Evolutionary conservation across 2,113 vertebrate genomes (phyloP).

Genomic region (Phalacrocorax brasilianus): DNA sequence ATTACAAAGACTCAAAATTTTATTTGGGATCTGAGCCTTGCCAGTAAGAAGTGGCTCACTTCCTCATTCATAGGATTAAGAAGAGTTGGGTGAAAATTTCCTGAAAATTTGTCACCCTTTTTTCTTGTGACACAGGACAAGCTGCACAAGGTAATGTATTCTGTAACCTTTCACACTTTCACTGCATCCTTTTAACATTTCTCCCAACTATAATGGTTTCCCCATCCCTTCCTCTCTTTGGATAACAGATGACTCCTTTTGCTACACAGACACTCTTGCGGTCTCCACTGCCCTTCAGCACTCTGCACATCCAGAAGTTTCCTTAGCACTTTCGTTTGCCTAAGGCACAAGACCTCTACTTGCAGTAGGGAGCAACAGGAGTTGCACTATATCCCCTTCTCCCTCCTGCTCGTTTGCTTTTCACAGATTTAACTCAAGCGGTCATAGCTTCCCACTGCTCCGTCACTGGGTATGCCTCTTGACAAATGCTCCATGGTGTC

Average conservation of each 20-base stretch:
- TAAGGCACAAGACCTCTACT: not conserved
- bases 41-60: not conserved
- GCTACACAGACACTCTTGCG: not conserved
- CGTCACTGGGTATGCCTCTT: not conserved
- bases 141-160: not conserved
- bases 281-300: not conserved
- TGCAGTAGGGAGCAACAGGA: not conserved
- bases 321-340: not conserved
- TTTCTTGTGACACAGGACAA: not conserved
- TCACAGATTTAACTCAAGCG: fast-evolving
- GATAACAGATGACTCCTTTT: not conserved
- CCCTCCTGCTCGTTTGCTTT: not conserved
- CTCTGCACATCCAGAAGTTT: not conserved
- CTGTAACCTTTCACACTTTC: not conserved
- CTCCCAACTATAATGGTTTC: not conserved
- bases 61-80: not conserved
- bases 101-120: not conserved
- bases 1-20: not conserved
- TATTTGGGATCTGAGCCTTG: not conserved
- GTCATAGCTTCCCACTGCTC: not conserved
- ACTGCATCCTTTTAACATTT: not conserved
- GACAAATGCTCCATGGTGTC: not conserved
- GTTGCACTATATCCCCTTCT: not conserved
- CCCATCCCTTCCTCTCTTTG: not conserved
- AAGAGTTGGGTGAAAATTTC: not conserved